phyloP scores from a whole-genome alignment of 2,888 invertebrate genomes.

The Octonoba sinensis region DNA sequence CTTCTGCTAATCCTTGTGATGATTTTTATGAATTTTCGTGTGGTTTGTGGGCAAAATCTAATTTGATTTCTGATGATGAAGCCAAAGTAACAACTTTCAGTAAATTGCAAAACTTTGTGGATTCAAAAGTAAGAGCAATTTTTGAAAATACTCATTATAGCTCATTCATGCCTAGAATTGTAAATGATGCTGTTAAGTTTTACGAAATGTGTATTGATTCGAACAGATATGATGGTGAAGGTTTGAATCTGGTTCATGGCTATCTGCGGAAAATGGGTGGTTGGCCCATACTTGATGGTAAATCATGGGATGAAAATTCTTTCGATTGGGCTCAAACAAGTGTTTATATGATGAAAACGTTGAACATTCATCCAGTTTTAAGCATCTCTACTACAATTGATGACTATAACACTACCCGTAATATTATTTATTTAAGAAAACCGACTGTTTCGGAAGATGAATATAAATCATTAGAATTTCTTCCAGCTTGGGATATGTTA shows the following conservation, averaged over 20 bases:
- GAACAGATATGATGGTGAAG: background rate
- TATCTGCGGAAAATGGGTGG: conserved; percentile 30
- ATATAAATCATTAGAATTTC: background rate
- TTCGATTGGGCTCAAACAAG: conserved; percentile 37
- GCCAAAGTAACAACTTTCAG: conserved; percentile 1
- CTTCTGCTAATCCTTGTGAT: conserved; percentile 29
- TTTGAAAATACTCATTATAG: conserved; percentile 13
- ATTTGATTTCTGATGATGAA: background rate
- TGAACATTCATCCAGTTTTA: conserved; percentile 19
- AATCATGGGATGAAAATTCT: conserved; percentile 6
- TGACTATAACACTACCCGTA: conserved; percentile 20
- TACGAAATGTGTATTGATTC: conserved; percentile 28
- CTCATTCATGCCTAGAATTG: conserved; percentile 10
- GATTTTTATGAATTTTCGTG: conserved; percentile 52
- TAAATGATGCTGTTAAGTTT: conserved; percentile 35
- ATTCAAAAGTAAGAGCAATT: conserved; percentile 4
- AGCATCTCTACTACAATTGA: conserved; percentile 7
- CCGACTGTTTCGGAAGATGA: conserved; percentile 3
- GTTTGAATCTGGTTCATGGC: background rate
- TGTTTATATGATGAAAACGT: conserved; percentile 27
- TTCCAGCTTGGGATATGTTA: conserved; percentile 6
- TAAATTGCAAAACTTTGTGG: background rate
- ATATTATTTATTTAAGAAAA: conserved; percentile 31
- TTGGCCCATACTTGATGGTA: conserved; percentile 35
- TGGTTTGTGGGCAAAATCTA: conserved; percentile 26